Conservation (phyloP, 2,797 vertebrate genomes). For the Hippopotamyrus pictus region DNA sequence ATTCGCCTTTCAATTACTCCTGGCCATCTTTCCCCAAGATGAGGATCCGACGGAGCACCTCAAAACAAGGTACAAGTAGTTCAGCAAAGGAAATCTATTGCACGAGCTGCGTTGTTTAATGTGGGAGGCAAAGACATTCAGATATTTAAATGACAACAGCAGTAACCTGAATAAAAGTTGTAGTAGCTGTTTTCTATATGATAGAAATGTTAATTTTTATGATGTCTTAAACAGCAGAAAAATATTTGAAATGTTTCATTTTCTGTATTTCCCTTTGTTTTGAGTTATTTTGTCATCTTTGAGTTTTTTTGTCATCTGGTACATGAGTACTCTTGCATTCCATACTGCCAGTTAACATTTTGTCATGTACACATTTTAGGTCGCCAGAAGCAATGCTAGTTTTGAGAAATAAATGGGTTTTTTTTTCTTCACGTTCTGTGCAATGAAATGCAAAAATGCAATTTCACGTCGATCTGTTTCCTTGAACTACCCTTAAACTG, state of each 20-base stretch:
- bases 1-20: constrained; percentile 97
- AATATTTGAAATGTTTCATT: background rate
- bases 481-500: background rate
- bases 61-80: constrained; percentile 76
- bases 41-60: constrained; percentile 80
- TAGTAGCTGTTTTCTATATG: background rate
- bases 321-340: background rate
- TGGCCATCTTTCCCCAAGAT: constrained; percentile 96
- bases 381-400: background rate
- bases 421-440: background rate
- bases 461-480: background rate
- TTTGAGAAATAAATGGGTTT: background rate
- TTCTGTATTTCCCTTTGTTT: background rate
- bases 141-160: background rate
- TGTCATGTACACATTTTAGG: background rate
- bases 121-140: background rate
- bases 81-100: background rate
- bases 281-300: background rate
- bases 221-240: background rate
- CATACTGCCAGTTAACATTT: background rate
- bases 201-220: background rate
- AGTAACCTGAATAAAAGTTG: background rate
- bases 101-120: background rate
- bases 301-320: background rate
- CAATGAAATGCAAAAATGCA: background rate